A percentile compares a stretch with the other conserved stretches of the same genome.
Evolutionary conservation across 2,113 vertebrate genomes (phyloP).

Genomic region (Craseonycteris thonglongyai): DNA sequence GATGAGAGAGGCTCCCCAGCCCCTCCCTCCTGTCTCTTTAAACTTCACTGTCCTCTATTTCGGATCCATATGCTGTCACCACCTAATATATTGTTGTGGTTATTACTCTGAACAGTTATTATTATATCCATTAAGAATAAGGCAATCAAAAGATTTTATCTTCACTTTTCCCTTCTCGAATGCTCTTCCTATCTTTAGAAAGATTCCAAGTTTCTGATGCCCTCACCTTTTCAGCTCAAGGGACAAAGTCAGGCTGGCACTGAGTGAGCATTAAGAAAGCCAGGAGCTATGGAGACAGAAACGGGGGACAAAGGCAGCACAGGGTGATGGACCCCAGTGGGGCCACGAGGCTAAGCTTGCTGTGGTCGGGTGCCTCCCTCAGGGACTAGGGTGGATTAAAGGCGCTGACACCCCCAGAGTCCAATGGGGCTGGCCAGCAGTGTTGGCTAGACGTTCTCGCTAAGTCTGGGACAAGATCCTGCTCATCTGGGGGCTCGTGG

Average conservation of each 20-base stretch:
- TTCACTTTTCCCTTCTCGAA: background rate
- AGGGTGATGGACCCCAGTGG: fast-evolving
- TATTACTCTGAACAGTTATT: background rate
- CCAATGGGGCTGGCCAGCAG: background rate
- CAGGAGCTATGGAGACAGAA: background rate
- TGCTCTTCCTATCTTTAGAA: background rate
- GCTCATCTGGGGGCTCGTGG: background rate
- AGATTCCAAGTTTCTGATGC: background rate
- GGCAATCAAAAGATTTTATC: background rate
- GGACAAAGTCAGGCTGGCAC: background rate
- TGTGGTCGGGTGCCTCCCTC: background rate
- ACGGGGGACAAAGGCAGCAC: too few relatives aligned
- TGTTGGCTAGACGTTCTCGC: background rate
- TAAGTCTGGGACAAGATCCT: background rate
- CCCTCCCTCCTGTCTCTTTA: background rate
- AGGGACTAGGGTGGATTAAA: background rate
- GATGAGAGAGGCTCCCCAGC: background rate
- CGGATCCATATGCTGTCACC: too few relatives aligned
- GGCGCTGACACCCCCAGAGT: background rate
- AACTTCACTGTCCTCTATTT: background rate
- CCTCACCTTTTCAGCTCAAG: background rate
- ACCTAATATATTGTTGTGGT: background rate
- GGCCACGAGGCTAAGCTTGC: background rate
- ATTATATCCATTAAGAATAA: background rate
- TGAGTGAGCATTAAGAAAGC: background rate